Evolutionary conservation across 2,888 invertebrate species (phyloP).

Genomic region (Synergus laeviventris): DNA sequence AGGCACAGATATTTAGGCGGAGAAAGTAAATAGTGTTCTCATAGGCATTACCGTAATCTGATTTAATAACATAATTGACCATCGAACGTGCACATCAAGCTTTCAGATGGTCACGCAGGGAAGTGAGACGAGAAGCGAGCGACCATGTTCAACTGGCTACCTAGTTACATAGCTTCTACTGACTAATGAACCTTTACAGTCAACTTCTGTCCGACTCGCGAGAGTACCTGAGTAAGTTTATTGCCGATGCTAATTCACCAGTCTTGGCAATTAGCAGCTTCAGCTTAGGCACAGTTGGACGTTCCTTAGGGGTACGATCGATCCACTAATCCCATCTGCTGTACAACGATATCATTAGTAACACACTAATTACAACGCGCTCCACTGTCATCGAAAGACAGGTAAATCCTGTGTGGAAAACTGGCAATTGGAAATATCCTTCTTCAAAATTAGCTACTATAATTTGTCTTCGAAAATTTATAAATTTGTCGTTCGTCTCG

Average conservation of each 20-base stretch:
- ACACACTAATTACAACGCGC: conserved; percentile 30
- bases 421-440: no score
- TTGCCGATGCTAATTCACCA: conserved; percentile 72
- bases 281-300: not conserved
- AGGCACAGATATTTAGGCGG: not conserved
- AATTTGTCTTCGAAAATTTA: no score
- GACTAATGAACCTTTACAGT: conserved; percentile 74
- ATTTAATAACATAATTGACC: not conserved
- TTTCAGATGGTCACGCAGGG: conserved; percentile 17
- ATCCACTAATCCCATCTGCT: conserved; percentile 20
- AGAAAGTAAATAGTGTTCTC: not conserved
- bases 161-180: conserved; percentile 67
- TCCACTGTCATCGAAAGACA: not conserved
- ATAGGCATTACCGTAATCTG: not conserved
- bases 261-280: conserved; percentile 69
- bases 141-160: conserved; percentile 47
- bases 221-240: conserved; percentile 66
- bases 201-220: conserved; percentile 67
- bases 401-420: not conserved
- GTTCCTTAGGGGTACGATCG: conserved; percentile 13
- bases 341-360: conserved; percentile 33
- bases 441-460: no score
- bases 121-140: conserved; percentile 31
- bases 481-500: no score
- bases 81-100: not conserved